These are phyloP conservation scores for Beris chalybata DNA, from an alignment of 2,888 invertebrate genomes.

Conservation along the genomic window DNA sequence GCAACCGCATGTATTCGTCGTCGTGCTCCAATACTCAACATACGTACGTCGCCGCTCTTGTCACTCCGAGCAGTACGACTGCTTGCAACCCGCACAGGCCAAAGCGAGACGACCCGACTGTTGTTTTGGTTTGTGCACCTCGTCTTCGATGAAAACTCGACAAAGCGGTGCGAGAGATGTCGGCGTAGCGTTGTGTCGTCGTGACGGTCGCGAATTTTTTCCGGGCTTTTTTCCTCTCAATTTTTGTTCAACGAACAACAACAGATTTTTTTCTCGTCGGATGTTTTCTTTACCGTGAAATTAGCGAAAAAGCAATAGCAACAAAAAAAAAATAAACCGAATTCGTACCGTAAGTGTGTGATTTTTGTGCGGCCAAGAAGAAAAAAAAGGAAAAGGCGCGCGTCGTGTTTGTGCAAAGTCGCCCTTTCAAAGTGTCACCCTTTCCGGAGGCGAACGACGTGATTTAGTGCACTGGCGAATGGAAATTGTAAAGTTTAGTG, in stretches of 20 bases:
- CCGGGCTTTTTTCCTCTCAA: constrained; percentile 17
- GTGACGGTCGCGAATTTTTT: constrained; percentile 35
- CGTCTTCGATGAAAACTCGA: background rate
- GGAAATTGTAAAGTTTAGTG: background rate
- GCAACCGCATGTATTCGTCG: no score
- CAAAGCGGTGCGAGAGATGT: constrained; percentile 1
- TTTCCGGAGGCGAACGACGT: background rate
- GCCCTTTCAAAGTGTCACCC: background rate
- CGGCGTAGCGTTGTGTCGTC: constrained; percentile 32
- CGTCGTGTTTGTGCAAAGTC: constrained; percentile 4
- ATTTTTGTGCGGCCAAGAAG: background rate
- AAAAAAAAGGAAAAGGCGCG: background rate
- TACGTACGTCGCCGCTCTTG: constrained; percentile 16
- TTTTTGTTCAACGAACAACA: background rate
- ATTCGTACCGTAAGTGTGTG: constrained; percentile 7
- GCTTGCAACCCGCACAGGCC: background rate
- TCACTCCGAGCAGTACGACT: constrained; percentile 8
- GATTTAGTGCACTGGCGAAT: background rate
- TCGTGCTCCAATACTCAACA: constrained; percentile 9
- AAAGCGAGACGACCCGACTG: constrained; percentile 5
- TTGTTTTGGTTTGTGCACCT: constrained; percentile 12
- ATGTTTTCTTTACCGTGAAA: background rate
- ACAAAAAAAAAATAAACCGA: background rate
- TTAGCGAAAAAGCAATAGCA: background rate
- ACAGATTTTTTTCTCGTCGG: background rate